Conservation (phyloP, 2,797 vertebrate genomes). For the Huso huso region DNA sequence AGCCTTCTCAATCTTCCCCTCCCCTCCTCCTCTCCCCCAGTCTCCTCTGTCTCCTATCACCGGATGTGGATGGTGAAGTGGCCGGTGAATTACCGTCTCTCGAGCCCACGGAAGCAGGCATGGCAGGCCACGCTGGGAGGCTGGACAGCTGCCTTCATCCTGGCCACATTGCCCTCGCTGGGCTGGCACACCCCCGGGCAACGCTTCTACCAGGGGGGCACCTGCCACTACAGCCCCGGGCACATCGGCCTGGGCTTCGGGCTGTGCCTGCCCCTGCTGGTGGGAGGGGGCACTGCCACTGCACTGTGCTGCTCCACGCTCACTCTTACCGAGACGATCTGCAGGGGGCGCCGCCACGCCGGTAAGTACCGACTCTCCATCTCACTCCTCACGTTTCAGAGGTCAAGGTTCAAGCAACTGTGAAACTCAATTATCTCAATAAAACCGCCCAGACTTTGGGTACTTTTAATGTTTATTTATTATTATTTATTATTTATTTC, state of each 20-base stretch:
- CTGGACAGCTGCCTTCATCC: constrained; percentile 72
- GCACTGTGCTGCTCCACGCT: constrained; percentile 65
- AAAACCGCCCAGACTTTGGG: no score
- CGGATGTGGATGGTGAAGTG: constrained; percentile 76
- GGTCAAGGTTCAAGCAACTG: no score
- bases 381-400: no score
- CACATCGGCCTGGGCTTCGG: constrained; percentile 70
- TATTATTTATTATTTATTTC: no score
- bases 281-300: constrained; percentile 65
- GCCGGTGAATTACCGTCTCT: constrained; percentile 69
- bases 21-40: constrained; percentile 1
- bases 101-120: constrained; percentile 69
- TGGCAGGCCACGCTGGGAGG: constrained; percentile 65
- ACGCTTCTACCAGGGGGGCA: constrained; percentile 60
- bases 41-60: constrained; percentile 69
- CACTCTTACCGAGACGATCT: constrained; percentile 68
- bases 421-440: no score
- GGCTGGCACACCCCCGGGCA: constrained; percentile 72
- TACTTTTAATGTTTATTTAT: no score
- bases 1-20: no score
- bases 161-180: constrained; percentile 66
- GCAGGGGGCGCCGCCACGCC: constrained; percentile 25
- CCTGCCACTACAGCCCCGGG: constrained; percentile 68
- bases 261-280: constrained; percentile 64
- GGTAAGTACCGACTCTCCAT: no score